Evolutionary conservation across 2,797 vertebrate genomes (phyloP), one percentile per base, ranked within the genome.

Genomic region (Betta splendens): DNA sequence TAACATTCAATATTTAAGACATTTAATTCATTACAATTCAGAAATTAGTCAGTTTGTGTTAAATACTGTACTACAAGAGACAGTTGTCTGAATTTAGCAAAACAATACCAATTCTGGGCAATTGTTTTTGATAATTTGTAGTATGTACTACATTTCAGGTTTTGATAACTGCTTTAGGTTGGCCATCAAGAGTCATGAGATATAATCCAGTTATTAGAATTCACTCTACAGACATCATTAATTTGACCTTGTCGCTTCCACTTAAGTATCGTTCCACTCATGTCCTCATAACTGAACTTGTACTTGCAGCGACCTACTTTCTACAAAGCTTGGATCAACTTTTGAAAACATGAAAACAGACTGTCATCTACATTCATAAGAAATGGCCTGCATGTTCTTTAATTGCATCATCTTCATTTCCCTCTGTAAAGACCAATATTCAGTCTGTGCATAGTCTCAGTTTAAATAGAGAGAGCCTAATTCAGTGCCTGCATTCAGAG

Each of bases 241-340:
- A 42, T 20, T 65, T 56, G 43, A 72, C 56, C 17, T 9, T 57
- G 22, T 57, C 57, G 16, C 50, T 46, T 66, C 35, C 9, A 15
- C 40, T 50, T 7, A 48, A 47, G 29, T 54, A 40, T n/a, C 33
- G 12, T 25, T 20, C 33, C 36, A 62, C 53, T 49, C 46, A 60
- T 66, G 16, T 76, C 38, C 69, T 42, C 64, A 48, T 65, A 64
- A 65, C 64, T 48, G 39, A 10, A 72, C 57, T 69, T 72, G 43
- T 45, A 59, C 52, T 64, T 65, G 47, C 43, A 67, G 49, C 39
- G 75, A 83, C 78, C 78, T 82, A 78, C 62, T 84, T 85, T 57
- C 55, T 64, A 47, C 38, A 64, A 62, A 69, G 65, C 64, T 66
- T 72, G 64, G 59, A 61, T 56, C 50, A 79, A 68, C 45, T 53